These are phyloP conservation scores for Erynnis tages DNA, from an alignment of 2,888 invertebrate genomes.

Conservation along the genomic window DNA sequence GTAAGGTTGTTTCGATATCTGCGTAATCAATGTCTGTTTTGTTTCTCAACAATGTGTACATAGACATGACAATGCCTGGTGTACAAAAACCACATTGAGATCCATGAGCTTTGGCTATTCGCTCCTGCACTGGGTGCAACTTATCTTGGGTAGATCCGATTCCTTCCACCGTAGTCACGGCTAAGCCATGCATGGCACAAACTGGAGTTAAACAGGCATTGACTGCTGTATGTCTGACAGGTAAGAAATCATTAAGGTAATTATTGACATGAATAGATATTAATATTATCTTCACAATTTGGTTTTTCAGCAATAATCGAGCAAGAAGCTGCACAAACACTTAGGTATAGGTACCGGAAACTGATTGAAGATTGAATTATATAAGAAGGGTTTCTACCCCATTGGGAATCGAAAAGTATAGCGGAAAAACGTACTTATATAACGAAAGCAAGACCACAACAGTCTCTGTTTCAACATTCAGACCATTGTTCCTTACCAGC, in stretches of 20 bases:
- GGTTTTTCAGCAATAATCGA: too few species aligned
- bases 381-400: too few species aligned
- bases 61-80: constrained; percentile 98
- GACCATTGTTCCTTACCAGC: too few species aligned
- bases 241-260: constrained; percentile 11
- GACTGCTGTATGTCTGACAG: constrained; percentile 87
- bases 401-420: too few species aligned
- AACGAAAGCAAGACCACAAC: too few species aligned
- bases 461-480: too few species aligned
- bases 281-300: too few species aligned
- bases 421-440: too few species aligned
- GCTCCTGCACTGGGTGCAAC: constrained; percentile 93
- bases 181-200: constrained; percentile 92
- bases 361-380: too few species aligned
- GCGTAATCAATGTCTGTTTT: constrained; percentile 86
- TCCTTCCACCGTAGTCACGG: constrained; percentile 96
- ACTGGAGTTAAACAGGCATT: constrained; percentile 95
- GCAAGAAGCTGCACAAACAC: too few species aligned
- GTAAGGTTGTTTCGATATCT: constrained; percentile 90
- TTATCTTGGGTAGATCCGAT: constrained; percentile 90
- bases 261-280: too few species aligned
- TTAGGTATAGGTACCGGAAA: too few species aligned
- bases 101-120: constrained; percentile 94
- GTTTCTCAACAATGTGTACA: constrained; percentile 93
- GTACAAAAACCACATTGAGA: constrained; percentile 98